Conservation (phyloP, 2,797 vertebrate genomes). For the Poecilia picta region DNA sequence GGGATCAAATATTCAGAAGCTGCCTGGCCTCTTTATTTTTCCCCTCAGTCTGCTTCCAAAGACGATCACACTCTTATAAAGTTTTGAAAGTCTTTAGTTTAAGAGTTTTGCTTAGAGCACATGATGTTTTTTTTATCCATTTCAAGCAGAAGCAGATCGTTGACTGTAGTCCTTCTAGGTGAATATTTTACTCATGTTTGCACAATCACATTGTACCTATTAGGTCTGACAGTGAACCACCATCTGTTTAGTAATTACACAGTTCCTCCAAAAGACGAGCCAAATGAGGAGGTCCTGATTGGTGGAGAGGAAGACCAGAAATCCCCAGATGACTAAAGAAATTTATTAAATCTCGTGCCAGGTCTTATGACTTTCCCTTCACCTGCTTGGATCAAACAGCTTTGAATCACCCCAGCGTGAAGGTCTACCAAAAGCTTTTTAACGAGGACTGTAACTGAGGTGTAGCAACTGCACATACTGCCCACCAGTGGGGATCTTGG, state of each 20-base stretch:
- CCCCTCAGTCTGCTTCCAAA: not conserved
- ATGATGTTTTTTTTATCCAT: not conserved
- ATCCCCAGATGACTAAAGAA: constrained; percentile 45
- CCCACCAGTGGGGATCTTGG: constrained; percentile 70
- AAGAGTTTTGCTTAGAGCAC: not conserved
- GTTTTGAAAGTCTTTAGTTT: not conserved
- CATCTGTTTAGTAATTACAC: constrained; percentile 58
- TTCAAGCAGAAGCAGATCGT: not conserved
- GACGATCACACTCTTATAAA: not conserved
- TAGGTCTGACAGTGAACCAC: constrained; percentile 30
- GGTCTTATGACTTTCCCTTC: constrained; percentile 44
- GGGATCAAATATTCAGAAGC: not conserved
- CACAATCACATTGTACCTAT: constrained; percentile 15
- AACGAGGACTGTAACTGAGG: constrained; percentile 4
- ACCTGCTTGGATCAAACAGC: constrained; percentile 26
- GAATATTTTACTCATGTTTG: constrained; percentile 13
- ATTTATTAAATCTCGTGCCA: constrained; percentile 54
- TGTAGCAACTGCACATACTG: constrained; percentile 50
- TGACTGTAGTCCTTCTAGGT: constrained; percentile 7
- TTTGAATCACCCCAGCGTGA: constrained; percentile 33
- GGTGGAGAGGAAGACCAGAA: constrained; percentile 42
- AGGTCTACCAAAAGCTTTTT: constrained; percentile 30
- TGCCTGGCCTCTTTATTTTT: not conserved
- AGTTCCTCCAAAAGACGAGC: constrained; percentile 36
- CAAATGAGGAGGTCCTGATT: constrained; percentile 47